These are phyloP conservation scores for Xiphias gladius DNA, from an alignment of 2,113 vertebrate genomes.

Conservation along the genomic window DNA sequence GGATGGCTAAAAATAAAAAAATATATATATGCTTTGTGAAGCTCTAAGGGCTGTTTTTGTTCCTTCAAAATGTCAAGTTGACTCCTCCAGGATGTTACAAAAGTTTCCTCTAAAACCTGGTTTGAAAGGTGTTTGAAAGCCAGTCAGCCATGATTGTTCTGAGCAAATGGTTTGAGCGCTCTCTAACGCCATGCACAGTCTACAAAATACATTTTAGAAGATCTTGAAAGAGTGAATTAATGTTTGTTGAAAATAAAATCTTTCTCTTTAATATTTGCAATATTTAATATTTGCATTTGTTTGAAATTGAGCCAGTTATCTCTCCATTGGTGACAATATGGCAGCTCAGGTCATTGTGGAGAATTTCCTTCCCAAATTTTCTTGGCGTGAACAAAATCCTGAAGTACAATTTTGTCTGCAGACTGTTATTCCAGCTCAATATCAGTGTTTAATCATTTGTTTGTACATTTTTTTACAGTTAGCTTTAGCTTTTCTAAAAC, in stretches of 20 bases:
- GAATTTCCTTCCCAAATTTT: background rate
- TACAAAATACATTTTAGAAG: background rate
- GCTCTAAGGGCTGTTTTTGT: background rate
- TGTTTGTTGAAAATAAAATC: background rate
- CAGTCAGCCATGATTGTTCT: background rate
- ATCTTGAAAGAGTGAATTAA: background rate
- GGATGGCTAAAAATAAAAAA: background rate
- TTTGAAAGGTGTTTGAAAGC: background rate
- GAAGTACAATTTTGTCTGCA: too few relatives aligned
- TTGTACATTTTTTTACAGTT: background rate
- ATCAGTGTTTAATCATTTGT: background rate
- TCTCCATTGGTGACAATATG: background rate
- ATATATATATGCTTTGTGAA: background rate
- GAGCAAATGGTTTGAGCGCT: background rate
- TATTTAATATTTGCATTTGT: too few relatives aligned
- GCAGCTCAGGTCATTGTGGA: background rate
- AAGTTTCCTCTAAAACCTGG: background rate
- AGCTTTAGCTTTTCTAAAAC: background rate
- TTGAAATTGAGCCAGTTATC: background rate
- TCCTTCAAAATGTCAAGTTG: conserved; percentile 25
- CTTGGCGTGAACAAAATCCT: background rate
- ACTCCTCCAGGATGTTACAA: background rate
- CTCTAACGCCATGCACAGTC: background rate
- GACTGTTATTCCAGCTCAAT: background rate
- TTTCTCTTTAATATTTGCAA: too few relatives aligned